phyloP scores from a whole-genome alignment of 2,888 invertebrate species.

The Thecophora atra region DNA sequence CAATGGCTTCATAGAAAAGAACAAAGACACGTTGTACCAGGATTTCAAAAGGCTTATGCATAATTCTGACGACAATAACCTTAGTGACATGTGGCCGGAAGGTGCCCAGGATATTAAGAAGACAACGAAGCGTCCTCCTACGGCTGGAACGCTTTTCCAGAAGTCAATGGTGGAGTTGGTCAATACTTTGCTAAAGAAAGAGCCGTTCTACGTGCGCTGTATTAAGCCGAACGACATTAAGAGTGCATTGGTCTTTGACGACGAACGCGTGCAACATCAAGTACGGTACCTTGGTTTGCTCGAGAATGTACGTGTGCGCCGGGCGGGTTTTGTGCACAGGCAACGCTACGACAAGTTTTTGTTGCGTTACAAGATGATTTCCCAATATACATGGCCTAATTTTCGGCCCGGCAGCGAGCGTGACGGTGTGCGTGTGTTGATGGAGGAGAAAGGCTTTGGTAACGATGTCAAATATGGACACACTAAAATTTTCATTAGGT shows the following conservation, averaged over 20 bases:
- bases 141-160: constrained; percentile 94
- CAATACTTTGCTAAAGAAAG: constrained; percentile 87
- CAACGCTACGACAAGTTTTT: constrained; percentile 94
- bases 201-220: constrained; percentile 96
- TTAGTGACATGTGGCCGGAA: constrained; percentile 95
- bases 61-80: constrained; percentile 79
- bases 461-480: constrained; percentile 93
- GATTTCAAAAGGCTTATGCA: constrained; percentile 94
- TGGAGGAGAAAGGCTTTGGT: constrained; percentile 80
- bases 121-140: constrained; percentile 94
- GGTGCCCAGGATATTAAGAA: constrained; percentile 89
- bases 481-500: constrained; percentile 93
- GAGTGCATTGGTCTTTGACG: constrained; percentile 85
- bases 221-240: constrained; percentile 97
- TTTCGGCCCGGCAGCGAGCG: constrained; percentile 80
- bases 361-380: constrained; percentile 96
- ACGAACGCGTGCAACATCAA: constrained; percentile 72
- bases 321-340: constrained; percentile 97
- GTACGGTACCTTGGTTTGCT: constrained; percentile 85
- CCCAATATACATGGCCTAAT: constrained; percentile 96
- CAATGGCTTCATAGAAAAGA: constrained; percentile 94
- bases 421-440: constrained; percentile 86
- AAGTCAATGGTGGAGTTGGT: constrained; percentile 93
- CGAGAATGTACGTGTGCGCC: constrained; percentile 93
- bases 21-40: constrained; percentile 95